Evolutionary conservation across 2,113 vertebrate species (phyloP).

Genomic region (Plotosus lineatus): DNA sequence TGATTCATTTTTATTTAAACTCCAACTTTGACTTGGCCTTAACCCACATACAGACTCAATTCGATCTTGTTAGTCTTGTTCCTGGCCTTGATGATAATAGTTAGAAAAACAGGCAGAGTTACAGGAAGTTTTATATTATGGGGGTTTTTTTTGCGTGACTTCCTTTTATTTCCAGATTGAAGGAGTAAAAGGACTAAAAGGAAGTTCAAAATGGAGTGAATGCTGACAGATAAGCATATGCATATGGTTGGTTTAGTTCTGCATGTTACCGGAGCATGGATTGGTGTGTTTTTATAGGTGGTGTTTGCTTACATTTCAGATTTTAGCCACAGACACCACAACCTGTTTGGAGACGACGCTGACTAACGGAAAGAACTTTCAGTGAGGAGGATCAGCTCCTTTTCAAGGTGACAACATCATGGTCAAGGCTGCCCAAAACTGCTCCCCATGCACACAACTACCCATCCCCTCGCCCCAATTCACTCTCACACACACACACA

Average conservation of each 20-base stretch:
- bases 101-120: neutral
- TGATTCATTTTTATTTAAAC: neutral
- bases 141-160: neutral
- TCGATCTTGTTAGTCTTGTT: neutral
- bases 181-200: neutral
- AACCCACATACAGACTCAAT: neutral
- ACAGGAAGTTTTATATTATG: neutral
- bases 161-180: neutral
- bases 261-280: neutral
- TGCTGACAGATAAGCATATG: neutral
- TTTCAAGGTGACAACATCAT: conserved; percentile 12
- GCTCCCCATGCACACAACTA: neutral
- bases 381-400: neutral
- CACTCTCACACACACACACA: neutral
- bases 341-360: conserved; percentile 11
- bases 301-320: neutral
- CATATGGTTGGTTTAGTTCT: neutral
- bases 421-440: conserved; percentile 9
- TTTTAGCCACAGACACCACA: conserved; percentile 28
- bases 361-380: conserved; percentile 25
- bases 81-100: neutral
- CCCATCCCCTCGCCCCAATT: too few species aligned
- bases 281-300: conserved; percentile 8
- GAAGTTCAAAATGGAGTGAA: neutral
- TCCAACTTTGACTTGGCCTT: neutral